A percentile compares a stretch with the other conserved stretches of the same genome.
Conservation (phyloP, 2,113 vertebrate genomes). For the Vanacampus margaritifer region DNA sequence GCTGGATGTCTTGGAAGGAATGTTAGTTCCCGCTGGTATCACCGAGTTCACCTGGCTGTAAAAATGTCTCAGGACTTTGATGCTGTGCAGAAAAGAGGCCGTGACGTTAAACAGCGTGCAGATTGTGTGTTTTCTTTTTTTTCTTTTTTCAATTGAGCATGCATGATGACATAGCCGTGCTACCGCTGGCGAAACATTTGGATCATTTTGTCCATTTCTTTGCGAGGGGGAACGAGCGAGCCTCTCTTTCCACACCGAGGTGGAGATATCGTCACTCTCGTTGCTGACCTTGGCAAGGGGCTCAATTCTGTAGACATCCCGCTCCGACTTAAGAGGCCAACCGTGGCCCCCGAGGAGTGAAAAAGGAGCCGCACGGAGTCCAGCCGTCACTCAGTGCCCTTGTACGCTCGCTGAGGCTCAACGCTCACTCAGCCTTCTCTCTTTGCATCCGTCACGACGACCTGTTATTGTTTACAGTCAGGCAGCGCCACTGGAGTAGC, state of each 20-base stretch:
- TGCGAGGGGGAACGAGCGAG: not conserved
- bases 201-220: not conserved
- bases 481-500: conserved; percentile 46
- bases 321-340: conserved; percentile 4
- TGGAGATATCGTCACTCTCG: conserved; percentile 15
- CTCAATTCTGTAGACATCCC: conserved; percentile 19
- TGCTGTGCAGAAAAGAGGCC: conserved; percentile 6
- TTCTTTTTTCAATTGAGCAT: not conserved
- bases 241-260: not conserved
- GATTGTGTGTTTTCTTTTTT: not conserved
- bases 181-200: not conserved
- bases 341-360: conserved; percentile 14
- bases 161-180: conserved; percentile 4
- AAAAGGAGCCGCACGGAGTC: conserved; percentile 24
- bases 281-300: conserved; percentile 33
- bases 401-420: conserved; percentile 36
- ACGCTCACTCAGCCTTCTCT: conserved; percentile 23
- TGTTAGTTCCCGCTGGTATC: conserved; percentile 11
- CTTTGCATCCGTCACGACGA: conserved; percentile 40
- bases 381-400: conserved; percentile 40
- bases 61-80: conserved; percentile 20
- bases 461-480: conserved; percentile 46
- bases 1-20: conserved; percentile 27
- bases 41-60: conserved; percentile 5
- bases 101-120: conserved; percentile 4